A percentile compares a stretch with the other conserved stretches of the same genome.
phyloP scores from a whole-genome alignment of 92 coral and sea anemone genomes.

The Metridium senile region DNA sequence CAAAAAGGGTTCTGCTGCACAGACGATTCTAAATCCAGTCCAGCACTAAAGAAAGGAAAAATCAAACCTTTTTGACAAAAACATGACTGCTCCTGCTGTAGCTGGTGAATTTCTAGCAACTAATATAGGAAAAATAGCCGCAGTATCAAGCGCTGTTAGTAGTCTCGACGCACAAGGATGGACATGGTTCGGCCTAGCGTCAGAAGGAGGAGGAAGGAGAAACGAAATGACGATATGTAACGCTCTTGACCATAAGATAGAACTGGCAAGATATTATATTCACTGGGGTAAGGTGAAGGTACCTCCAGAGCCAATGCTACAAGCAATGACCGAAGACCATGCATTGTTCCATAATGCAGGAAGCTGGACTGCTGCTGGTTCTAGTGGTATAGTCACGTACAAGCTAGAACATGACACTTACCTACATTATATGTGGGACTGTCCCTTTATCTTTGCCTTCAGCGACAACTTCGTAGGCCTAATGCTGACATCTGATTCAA shows the following conservation, averaged over 20 bases:
- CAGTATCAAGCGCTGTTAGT: background rate
- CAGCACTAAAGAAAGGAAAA: too few species aligned
- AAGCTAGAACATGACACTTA: slow-evolving; percentile 17
- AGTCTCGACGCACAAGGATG: slow-evolving; percentile 22
- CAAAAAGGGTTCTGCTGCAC: too few species aligned
- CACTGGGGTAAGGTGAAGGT: slow-evolving; percentile 36
- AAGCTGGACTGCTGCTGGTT: slow-evolving; percentile 39
- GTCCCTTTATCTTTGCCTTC: slow-evolving; percentile 39
- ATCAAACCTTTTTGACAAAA: too few species aligned
- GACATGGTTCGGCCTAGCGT: slow-evolving; percentile 31
- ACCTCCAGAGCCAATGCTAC: slow-evolving; percentile 28
- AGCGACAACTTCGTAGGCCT: slow-evolving; percentile 49
- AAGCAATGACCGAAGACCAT: slow-evolving; percentile 25
- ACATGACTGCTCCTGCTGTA: background rate
- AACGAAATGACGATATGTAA: slow-evolving; percentile 39
- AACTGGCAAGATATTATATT: slow-evolving; percentile 26
- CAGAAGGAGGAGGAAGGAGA: slow-evolving; percentile 43
- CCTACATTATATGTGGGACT: slow-evolving; percentile 47
- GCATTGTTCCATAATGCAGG: slow-evolving; percentile 45
- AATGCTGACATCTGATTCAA: slow-evolving; percentile 29
- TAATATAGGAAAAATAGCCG: background rate
- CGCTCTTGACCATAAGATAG: slow-evolving; percentile 10
- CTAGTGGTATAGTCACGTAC: slow-evolving; percentile 51
- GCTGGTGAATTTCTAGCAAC: background rate
- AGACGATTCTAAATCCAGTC: too few species aligned